Percentiles rank a stretch among this genome's conserved stretches.
phyloP scores from a whole-genome alignment of 2,113 vertebrate species.

The Pionites leucogaster region DNA sequence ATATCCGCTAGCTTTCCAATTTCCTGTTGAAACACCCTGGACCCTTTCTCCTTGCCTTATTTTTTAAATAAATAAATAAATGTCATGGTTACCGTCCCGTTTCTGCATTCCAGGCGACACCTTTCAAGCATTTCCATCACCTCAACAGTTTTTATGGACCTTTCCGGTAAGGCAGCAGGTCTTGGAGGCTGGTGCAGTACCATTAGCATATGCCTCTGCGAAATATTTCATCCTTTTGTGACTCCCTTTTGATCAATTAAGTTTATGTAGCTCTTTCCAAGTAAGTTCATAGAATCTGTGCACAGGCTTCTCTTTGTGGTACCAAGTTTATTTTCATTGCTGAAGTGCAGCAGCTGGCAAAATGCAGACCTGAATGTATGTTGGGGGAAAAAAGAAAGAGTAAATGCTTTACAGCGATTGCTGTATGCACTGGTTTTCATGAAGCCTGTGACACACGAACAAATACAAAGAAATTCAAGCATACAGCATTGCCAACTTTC shows the following conservation, averaged over 20 bases:
- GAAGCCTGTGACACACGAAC: background rate
- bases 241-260: slow-evolving; percentile 68
- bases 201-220: slow-evolving; percentile 56
- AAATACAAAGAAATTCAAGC: background rate
- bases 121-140: slow-evolving; percentile 31
- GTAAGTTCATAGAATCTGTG: slow-evolving; percentile 17
- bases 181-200: slow-evolving; percentile 33
- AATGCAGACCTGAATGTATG: background rate
- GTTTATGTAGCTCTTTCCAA: slow-evolving; percentile 16
- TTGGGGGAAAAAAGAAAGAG: background rate
- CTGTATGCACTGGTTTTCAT: background rate
- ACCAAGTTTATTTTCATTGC: slow-evolving; percentile 38
- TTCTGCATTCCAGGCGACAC: slow-evolving; percentile 23
- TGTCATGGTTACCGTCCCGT: background rate
- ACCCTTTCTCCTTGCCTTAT: background rate
- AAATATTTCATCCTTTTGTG: slow-evolving; percentile 54
- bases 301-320: slow-evolving; percentile 21
- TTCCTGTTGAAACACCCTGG: slow-evolving; percentile 6
- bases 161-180: slow-evolving; percentile 33
- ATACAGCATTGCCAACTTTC: background rate
- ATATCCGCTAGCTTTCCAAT: slow-evolving; percentile 46
- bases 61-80: slow-evolving; percentile 23
- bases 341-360: background rate
- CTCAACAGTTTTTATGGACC: slow-evolving; percentile 48
- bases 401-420: background rate